Conservation (phyloP, 2,113 vertebrate species). For the Cavia porcellus region DNA sequence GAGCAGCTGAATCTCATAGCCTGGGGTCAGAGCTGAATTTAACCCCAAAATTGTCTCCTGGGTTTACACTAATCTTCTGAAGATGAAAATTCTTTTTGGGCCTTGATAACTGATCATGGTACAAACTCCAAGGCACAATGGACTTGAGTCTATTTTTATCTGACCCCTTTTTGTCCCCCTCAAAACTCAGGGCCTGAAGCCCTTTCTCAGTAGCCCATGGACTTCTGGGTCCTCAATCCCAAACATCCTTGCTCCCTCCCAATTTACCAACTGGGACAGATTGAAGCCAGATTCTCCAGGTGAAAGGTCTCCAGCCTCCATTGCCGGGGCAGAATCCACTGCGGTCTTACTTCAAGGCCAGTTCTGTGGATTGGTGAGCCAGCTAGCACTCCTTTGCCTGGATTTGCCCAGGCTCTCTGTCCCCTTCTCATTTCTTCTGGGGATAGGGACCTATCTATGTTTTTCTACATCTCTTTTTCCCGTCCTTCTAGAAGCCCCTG, state of each 20-base stretch:
- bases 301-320: slow-evolving; percentile 15
- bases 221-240: slow-evolving; percentile 38
- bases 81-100: slow-evolving; percentile 55
- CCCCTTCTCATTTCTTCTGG: slow-evolving; percentile 36
- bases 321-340: slow-evolving; percentile 41
- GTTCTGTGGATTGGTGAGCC: slow-evolving; percentile 49
- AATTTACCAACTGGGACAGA: slow-evolving; percentile 53
- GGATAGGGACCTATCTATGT: slow-evolving; percentile 39
- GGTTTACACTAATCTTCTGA: slow-evolving; percentile 50
- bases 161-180: slow-evolving; percentile 65
- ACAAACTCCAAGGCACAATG: slow-evolving; percentile 54
- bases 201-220: slow-evolving; percentile 38
- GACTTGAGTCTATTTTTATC: slow-evolving; percentile 62
- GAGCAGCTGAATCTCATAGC: slow-evolving; percentile 43
- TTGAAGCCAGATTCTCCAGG: slow-evolving; percentile 49
- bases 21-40: slow-evolving; percentile 52
- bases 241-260: neutral
- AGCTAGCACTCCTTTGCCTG: slow-evolving; percentile 61
- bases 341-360: slow-evolving; percentile 35
- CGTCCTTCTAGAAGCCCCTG: slow-evolving; percentile 50
- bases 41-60: slow-evolving; percentile 53
- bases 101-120: slow-evolving; percentile 58
- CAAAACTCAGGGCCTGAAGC: slow-evolving; percentile 51
- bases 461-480: slow-evolving; percentile 51
- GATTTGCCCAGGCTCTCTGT: slow-evolving; percentile 44